These are phyloP conservation scores for Epiblema foenella DNA, from an alignment of 2,888 invertebrate genomes.

Conservation along the genomic window DNA sequence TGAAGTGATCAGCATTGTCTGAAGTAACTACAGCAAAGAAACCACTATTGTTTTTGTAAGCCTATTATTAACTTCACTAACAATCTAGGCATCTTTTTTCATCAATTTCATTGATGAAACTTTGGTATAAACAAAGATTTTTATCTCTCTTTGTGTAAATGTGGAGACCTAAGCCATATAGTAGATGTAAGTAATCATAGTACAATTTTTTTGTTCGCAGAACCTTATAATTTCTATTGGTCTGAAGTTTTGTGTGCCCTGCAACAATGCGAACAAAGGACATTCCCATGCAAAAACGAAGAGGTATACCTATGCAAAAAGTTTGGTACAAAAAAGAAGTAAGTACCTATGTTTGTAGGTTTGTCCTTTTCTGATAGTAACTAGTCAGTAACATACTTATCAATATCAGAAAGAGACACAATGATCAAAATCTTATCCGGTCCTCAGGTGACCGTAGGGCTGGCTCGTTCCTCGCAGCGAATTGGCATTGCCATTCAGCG, in stretches of 20 bases:
- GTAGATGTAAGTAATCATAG: too few species aligned
- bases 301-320: too few species aligned
- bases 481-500: too few species aligned
- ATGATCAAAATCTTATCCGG: too few species aligned
- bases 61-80: neutral
- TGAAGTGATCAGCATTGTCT: conserved; percentile 29
- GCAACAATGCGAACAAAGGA: neutral
- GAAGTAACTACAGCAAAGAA: conserved; percentile 4
- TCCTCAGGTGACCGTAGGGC: too few species aligned
- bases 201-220: neutral
- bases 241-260: neutral
- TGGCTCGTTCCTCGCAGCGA: too few species aligned
- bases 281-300: neutral
- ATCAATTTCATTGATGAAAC: neutral
- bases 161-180: too few species aligned
- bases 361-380: neutral
- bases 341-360: neutral
- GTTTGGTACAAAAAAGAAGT: too few species aligned
- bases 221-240: neutral
- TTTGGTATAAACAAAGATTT: neutral
- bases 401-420: neutral
- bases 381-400: neutral
- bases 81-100: neutral
- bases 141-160: too few species aligned
- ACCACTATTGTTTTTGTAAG: neutral